Percentiles rank a stretch among this genome's conserved stretches.
phyloP scores from a whole-genome alignment of 2,797 vertebrate species.

The Sebastes iracundus region DNA sequence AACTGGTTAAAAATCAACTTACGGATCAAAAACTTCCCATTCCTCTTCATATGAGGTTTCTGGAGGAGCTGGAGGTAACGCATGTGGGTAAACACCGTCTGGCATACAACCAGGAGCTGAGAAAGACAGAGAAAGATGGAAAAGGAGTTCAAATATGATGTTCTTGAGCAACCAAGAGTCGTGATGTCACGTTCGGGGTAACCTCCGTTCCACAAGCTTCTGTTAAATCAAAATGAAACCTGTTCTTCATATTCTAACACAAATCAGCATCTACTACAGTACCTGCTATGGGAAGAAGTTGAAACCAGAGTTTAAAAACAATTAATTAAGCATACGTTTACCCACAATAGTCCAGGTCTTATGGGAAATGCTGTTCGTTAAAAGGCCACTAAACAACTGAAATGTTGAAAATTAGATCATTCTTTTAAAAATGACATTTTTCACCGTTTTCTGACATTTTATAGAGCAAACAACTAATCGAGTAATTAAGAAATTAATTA shows the following conservation, averaged over 20 bases:
- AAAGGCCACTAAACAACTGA: background rate
- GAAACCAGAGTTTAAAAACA: background rate
- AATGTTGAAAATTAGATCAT: background rate
- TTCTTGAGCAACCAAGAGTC: background rate
- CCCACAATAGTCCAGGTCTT: background rate
- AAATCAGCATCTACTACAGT: background rate
- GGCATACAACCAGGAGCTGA: conserved; percentile 90
- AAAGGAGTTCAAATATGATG: background rate
- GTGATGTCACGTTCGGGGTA: background rate
- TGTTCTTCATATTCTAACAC: background rate
- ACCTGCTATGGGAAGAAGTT: background rate
- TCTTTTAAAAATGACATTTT: background rate
- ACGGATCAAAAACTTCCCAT: conserved; percentile 99
- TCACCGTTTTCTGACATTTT: no score
- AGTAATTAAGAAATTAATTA: no score
- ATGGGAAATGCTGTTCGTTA: background rate
- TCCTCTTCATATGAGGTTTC: conserved; percentile 98
- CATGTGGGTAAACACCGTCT: conserved; percentile 87
- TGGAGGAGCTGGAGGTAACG: conserved; percentile 85
- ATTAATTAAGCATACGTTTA: background rate
- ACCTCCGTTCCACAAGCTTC: background rate
- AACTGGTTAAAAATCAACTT: conserved; percentile 69
- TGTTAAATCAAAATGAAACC: background rate
- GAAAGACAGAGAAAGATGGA: conserved; percentile 18
- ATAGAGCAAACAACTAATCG: no score